Conservation (phyloP, 2,888 invertebrate species). For the Drosophila buzzatii region DNA sequence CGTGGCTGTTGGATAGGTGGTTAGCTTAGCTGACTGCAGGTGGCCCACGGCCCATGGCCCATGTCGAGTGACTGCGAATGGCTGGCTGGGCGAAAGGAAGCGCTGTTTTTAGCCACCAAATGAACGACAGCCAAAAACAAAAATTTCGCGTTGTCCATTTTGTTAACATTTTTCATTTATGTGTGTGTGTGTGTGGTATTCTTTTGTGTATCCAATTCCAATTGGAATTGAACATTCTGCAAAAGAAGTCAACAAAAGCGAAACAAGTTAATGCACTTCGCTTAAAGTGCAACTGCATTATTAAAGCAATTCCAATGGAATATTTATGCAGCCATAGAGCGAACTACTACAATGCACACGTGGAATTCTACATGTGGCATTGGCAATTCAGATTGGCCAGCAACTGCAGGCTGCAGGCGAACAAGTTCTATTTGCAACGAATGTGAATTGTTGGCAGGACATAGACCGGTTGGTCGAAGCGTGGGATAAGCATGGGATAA, state of each 20-base stretch:
- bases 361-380: background rate
- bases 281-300: slow-evolving; percentile 16
- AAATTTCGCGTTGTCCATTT: slow-evolving; percentile 62
- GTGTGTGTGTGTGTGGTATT: slow-evolving; percentile 15
- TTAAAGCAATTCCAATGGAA: background rate
- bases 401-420: background rate
- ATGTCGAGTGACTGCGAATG: slow-evolving; percentile 1
- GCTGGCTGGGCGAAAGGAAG: slow-evolving; percentile 10
- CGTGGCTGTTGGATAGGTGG: background rate
- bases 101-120: slow-evolving; percentile 15
- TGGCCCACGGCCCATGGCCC: background rate
- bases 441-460: background rate
- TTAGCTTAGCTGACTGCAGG: background rate
- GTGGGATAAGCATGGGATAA: background rate
- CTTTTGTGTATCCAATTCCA: slow-evolving; percentile 34
- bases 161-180: slow-evolving; percentile 64
- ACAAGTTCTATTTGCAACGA: background rate
- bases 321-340: background rate
- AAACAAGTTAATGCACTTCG: slow-evolving; percentile 28
- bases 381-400: background rate
- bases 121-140: slow-evolving; percentile 26
- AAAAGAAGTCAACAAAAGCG: background rate
- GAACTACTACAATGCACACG: background rate
- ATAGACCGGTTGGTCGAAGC: background rate
- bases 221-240: slow-evolving; percentile 29